These are phyloP conservation scores for Scaptomyza caliginosa DNA, from an alignment of 2,888 invertebrate genomes.

Conservation along the genomic window DNA sequence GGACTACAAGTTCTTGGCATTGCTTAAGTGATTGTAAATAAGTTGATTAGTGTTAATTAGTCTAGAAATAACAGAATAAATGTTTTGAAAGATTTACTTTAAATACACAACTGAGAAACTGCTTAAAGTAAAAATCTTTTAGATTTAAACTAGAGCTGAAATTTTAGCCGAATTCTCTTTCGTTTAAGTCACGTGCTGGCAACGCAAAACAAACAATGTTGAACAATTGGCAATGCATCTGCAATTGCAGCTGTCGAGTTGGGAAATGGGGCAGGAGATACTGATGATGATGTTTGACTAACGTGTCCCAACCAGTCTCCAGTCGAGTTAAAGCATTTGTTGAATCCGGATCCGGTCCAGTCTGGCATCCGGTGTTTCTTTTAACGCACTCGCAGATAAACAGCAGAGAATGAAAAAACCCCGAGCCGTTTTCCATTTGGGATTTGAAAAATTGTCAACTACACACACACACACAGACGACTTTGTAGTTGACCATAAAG, in stretches of 20 bases:
- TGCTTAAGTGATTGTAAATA: conserved; percentile 9
- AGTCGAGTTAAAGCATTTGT: background rate
- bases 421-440: conserved; percentile 35
- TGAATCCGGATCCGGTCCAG: background rate
- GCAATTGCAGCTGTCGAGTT: conserved; percentile 35
- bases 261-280: background rate
- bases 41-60: background rate
- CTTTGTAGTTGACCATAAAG: conserved; percentile 23
- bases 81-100: no score
- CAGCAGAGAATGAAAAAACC: conserved; percentile 22
- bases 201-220: conserved; percentile 30
- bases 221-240: conserved; percentile 21
- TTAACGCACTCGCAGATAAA: conserved; percentile 26
- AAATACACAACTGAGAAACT: no score
- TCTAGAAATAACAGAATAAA: no score
- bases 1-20: background rate
- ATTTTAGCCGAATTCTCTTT: background rate
- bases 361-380: conserved; percentile 27
- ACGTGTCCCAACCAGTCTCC: conserved; percentile 24
- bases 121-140: no score
- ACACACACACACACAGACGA: background rate
- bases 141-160: no score
- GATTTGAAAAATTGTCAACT: conserved; percentile 39
- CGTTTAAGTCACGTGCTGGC: conserved; percentile 36
- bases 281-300: conserved; percentile 27